A percentile compares a stretch with the other conserved stretches of the same genome.
These are phyloP conservation scores for Protodeltote pygarga DNA, from an alignment of 2,888 invertebrate species.

Conservation along the genomic window DNA sequence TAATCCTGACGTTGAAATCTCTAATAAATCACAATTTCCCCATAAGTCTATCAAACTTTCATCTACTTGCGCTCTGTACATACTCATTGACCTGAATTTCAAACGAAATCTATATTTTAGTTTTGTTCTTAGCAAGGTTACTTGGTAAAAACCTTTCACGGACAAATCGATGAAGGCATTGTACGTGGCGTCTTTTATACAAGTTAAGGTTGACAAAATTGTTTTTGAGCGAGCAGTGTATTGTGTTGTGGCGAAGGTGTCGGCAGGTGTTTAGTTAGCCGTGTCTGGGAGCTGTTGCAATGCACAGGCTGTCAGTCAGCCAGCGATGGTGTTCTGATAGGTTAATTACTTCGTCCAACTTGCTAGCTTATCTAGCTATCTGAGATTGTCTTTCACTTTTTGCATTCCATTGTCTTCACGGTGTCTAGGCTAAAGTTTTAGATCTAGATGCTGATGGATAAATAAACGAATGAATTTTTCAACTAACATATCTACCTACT, in stretches of 20 bases:
- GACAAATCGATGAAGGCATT: conserved; percentile 44
- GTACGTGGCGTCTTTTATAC: conserved; percentile 50
- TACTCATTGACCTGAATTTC: conserved; percentile 67
- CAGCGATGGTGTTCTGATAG: conserved; percentile 41
- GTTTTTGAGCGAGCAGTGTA: conserved; percentile 51
- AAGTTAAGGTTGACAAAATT: conserved; percentile 39
- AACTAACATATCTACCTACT: too few species aligned
- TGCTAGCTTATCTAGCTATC: conserved; percentile 38
- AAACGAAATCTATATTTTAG: conserved; percentile 47
- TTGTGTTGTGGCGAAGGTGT: conserved; percentile 26
- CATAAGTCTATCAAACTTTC: conserved; percentile 59
- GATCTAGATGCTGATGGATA: not conserved
- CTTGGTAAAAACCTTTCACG: conserved; percentile 62
- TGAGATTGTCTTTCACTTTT: conserved; percentile 44
- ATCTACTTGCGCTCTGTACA: conserved; percentile 44
- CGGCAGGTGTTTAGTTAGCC: conserved; percentile 59
- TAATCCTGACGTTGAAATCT: conserved; percentile 3
- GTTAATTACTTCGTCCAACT: conserved; percentile 51
- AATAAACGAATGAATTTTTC: not conserved
- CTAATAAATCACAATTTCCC: conserved; percentile 54
- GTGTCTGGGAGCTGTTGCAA: conserved; percentile 57
- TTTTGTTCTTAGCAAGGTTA: conserved; percentile 68
- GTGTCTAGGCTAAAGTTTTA: conserved; percentile 6
- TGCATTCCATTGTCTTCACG: conserved; percentile 36
- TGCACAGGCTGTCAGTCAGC: conserved; percentile 53